Conservation (phyloP, 2,797 vertebrate species). For the Brachyalestes nurse region DNA sequence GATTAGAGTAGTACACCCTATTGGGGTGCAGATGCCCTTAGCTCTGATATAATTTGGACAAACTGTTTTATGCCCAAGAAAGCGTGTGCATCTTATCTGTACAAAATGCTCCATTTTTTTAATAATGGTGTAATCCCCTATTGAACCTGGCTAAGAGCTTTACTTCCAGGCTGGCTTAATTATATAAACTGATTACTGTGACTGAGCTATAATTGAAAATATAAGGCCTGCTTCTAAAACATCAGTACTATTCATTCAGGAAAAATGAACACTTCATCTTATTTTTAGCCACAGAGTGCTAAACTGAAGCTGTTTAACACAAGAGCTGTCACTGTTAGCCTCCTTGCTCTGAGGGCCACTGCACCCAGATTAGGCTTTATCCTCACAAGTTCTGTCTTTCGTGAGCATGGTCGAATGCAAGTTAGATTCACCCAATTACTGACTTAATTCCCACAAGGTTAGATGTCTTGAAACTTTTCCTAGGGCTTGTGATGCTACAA, state of each 20-base stretch:
- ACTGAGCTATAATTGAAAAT: background rate
- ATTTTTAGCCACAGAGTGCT: background rate
- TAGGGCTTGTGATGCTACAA: background rate
- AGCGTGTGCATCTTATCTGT: no score
- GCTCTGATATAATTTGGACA: no score
- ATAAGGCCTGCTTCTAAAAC: background rate
- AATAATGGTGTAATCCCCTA: background rate
- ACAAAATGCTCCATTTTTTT: no score
- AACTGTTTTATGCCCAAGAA: no score
- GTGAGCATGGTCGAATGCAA: background rate
- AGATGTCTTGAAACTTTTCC: background rate
- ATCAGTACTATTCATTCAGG: background rate
- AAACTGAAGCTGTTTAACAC: slow-evolving; percentile 1
- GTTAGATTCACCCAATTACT: background rate
- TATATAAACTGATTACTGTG: background rate
- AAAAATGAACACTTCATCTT: background rate
- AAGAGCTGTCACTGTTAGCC: background rate
- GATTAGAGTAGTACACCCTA: no score
- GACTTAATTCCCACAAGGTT: background rate
- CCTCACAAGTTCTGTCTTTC: background rate
- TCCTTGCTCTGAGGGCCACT: background rate
- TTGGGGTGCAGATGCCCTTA: no score
- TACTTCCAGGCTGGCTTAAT: background rate
- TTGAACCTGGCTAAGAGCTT: no score
- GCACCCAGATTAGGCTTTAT: background rate